Base-by-base conservation (phyloP, 2,113 vertebrate species). In the Pteruthius melanotis region DNA sequence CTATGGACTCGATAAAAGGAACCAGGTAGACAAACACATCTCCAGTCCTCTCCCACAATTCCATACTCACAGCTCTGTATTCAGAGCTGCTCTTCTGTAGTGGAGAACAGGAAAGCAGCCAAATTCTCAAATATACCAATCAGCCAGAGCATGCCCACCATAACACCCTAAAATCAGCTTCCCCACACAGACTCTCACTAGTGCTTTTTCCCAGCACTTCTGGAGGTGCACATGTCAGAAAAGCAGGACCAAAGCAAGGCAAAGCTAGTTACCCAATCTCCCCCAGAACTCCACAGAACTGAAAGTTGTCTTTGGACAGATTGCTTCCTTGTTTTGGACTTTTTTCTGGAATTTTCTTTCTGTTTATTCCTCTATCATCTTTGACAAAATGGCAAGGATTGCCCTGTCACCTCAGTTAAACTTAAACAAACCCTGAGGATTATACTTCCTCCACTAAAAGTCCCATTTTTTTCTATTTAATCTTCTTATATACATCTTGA, bases 401-500 rank as follows among this genome's bases (percentile, higher is more conserved):
- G 60, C 56, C 77, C 69, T 78, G 68, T 92, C 83, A 94, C 65
- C 69, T 94, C 45, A 78, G 52, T 84, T 76, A 60, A 92, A 70
- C 68, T 50, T 80, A 70, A 90, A 65, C 54, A 94, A 92, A 93
- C 9, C 7, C 53, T 70, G 44, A 89, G 59, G 75, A 94, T 92
- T 94, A 88, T n/a, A 54, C 13, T 85, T 90, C 59, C 47, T 90
- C 30, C 50, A 42, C 90, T 88, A 80, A 65, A 94, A 93, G 75
- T 88, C 44, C 47, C 23, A 12, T 9, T 6, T 64, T 94, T 89
- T 89, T 74, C 37, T 11, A 72, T 89, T 92, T 94, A 89, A 91
- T 89, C 72, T 91, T 90, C 47, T 86, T 93, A 89, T 91, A 91
- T 47, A 94, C 87, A 94, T 94, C 69, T 84, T 5, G 3, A 92